Percentiles rank a stretch among this genome's conserved stretches.
phyloP scores from a whole-genome alignment of 2,888 invertebrate genomes.

The Antheraea yamamai region DNA sequence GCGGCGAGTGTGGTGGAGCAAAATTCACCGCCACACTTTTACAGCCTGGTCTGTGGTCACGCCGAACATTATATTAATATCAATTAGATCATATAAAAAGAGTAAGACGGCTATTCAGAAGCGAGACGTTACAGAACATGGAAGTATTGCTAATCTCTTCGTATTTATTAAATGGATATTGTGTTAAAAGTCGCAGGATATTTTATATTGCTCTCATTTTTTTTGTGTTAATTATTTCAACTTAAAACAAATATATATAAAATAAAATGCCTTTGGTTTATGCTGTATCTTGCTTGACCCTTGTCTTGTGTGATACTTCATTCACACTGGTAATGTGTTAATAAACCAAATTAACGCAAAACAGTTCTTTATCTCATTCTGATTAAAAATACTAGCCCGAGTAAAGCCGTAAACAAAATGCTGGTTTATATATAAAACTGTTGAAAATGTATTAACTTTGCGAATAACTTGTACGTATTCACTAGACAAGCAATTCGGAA shows the following conservation, averaged over 20 bases:
- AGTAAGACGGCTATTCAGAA: too few relatives aligned
- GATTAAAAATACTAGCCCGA: not conserved
- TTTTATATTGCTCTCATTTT: not conserved
- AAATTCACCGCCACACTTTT: too few relatives aligned
- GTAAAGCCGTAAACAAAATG: not conserved
- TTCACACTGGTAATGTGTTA: not conserved
- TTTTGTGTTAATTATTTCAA: too few relatives aligned
- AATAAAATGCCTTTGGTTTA: not conserved
- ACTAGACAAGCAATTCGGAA: not conserved
- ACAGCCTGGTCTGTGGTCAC: too few relatives aligned
- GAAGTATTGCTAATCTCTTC: too few relatives aligned
- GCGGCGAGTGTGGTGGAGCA: too few relatives aligned
- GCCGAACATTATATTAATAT: too few relatives aligned
- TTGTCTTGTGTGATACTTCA: not conserved
- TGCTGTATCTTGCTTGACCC: not conserved
- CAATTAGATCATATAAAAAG: too few relatives aligned
- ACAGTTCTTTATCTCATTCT: not conserved
- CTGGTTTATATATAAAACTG: not conserved
- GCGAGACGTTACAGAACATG: too few relatives aligned
- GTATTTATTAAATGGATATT: too few relatives aligned
- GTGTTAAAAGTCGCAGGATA: not conserved
- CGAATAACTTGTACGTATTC: not conserved
- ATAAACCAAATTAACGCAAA: not conserved
- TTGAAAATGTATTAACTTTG: not conserved
- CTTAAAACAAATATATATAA: not conserved